Base-by-base conservation (phyloP, 2,113 vertebrate species). In the Xiphophorus maculatus region DNA sequence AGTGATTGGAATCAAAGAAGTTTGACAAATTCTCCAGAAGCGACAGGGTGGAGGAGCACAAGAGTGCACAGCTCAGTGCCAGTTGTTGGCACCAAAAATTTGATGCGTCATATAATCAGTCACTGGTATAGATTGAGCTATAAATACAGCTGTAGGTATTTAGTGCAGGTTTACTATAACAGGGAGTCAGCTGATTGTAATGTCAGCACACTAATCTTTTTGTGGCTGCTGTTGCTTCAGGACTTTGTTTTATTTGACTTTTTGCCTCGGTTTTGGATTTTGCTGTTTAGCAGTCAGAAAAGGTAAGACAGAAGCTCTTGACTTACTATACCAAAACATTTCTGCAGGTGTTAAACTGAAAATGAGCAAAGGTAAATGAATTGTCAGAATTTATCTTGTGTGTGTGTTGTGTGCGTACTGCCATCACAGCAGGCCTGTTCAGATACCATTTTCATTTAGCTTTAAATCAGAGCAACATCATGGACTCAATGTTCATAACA, bases 131-230 rank as follows among this genome's bases (percentile, higher is more conserved):
- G 79, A 87, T 74, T 63, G 76, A 77, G 76, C 89, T 93, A 92
- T 87, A 91, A 93, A 92, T 90, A 93, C 87, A 85, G 80, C 66
- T 88, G 82, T 77, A 75, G 83, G 79, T 88, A 74, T 87, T 91
- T 67, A 70, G 85, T 77, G 83, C 73, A 82, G 76, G 77, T 80
- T 84, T 85, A 82, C 83, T 91, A 87, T 84, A 90, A 87, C 89
- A 83, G 90, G 84, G 86, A 85, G 84, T 90, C 85, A 90, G 88
- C 86, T 92, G 81, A 81, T 80, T 79, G 70, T n/a, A 58, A 48
- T 76, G 82, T 88, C 88, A 87, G 81, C 79, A 68, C 79, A 73
- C 77, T 68, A 35, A 77, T 79, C 75, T 74, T 72, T 84, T 83
- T 71, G 61, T 40, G n/a, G 62, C 33, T 30, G 65, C 71, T 79